A percentile compares a stretch with the other conserved stretches of the same genome.
Evolutionary conservation across 1,140 invertebrate species (phyloP).

Genomic region (Nixonia krombeini): DNA sequence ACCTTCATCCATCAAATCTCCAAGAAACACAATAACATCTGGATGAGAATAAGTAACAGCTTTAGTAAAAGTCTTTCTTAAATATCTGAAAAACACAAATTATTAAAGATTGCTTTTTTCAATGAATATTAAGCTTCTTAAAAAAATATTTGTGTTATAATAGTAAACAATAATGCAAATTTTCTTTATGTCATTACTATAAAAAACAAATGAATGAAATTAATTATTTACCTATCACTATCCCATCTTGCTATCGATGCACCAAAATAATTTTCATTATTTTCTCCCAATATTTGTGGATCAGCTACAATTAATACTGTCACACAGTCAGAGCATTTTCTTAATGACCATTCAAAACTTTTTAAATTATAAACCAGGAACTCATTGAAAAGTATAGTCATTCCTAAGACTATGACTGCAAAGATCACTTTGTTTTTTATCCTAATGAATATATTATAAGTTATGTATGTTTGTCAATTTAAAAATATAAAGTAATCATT

Average conservation of each 20-base stretch:
- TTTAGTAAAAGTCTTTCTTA: constrained; percentile 82
- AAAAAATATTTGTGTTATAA: no score
- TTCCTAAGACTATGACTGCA: constrained; percentile 49
- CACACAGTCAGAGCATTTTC: constrained; percentile 76
- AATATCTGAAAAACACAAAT: constrained; percentile 76
- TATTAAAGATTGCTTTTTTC: neutral
- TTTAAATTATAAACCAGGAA: constrained; percentile 73
- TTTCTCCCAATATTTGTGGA: constrained; percentile 89
- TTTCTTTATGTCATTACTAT: no score
- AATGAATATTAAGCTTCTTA: neutral
- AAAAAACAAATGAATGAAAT: constrained; percentile 51
- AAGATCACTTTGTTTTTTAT: constrained; percentile 58
- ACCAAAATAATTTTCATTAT: constrained; percentile 76
- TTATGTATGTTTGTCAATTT: neutral
- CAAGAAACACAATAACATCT: constrained; percentile 89
- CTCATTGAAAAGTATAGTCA: constrained; percentile 73
- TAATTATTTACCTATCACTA: constrained; percentile 80
- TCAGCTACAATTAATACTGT: constrained; percentile 90
- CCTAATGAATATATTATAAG: constrained; percentile 43
- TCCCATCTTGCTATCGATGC: constrained; percentile 80
- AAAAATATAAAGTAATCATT: no score
- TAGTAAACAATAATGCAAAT: no score
- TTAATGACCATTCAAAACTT: constrained; percentile 72
- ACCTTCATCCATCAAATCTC: constrained; percentile 94
- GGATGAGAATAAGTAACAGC: constrained; percentile 83